A percentile compares a stretch with the other conserved stretches of the same genome.
Evolutionary conservation across 2,113 vertebrate genomes (phyloP).

Genomic region (Brachyhypopomus gauderio): DNA sequence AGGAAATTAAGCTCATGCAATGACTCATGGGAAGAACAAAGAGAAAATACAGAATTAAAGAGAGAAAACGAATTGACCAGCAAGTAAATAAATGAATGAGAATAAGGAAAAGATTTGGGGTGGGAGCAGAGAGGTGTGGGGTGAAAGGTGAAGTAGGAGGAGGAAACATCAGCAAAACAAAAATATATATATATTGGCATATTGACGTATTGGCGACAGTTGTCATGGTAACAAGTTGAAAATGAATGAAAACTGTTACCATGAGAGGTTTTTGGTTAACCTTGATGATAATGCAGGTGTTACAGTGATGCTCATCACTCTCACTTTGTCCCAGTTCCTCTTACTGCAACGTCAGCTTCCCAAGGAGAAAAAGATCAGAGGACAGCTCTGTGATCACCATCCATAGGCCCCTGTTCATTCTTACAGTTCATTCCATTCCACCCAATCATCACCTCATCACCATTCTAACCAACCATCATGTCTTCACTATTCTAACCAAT

Average conservation of each 20-base stretch:
- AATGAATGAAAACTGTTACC: slow-evolving; percentile 58
- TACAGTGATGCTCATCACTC: background rate
- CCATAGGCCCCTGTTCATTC: background rate
- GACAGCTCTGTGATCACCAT: background rate
- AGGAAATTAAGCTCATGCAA: slow-evolving; percentile 43
- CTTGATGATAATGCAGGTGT: background rate
- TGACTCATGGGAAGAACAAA: slow-evolving; percentile 14
- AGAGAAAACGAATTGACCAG: slow-evolving; percentile 4
- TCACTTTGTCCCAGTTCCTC: background rate
- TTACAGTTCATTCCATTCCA: too few relatives aligned
- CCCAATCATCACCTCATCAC: too few relatives aligned
- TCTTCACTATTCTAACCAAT: too few relatives aligned
- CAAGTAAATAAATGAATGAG: slow-evolving; percentile 46
- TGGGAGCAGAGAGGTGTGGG: background rate
- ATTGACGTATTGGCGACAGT: slow-evolving; percentile 76
- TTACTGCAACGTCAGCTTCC: background rate
- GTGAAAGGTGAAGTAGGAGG: slow-evolving; percentile 47
- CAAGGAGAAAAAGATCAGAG: background rate
- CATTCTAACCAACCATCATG: background rate
- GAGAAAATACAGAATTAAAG: background rate
- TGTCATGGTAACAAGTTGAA: slow-evolving; percentile 76
- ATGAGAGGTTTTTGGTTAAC: slow-evolving; percentile 37
- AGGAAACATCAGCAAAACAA: slow-evolving; percentile 30
- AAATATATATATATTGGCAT: too few relatives aligned
- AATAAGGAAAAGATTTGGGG: slow-evolving; percentile 41